Conservation (phyloP, 2,888 invertebrate genomes). For the Dendrolimus houi region DNA sequence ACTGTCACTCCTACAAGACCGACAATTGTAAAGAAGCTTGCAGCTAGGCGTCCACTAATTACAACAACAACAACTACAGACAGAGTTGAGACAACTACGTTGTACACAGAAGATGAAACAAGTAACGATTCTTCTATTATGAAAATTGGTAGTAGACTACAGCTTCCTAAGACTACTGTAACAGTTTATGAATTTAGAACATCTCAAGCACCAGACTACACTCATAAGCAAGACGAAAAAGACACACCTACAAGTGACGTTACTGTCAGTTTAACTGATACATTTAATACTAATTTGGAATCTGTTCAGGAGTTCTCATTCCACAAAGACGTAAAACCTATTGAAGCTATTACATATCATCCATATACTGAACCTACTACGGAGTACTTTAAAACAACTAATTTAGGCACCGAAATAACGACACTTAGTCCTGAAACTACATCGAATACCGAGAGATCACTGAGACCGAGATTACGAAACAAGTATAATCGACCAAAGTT, state of each 20-base stretch:
- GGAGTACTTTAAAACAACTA: constrained; percentile 28
- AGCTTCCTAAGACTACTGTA: constrained; percentile 34
- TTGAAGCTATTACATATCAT: constrained; percentile 42
- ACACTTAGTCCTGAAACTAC: constrained; percentile 43
- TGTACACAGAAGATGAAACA: constrained; percentile 35
- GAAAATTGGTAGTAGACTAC: constrained; percentile 64
- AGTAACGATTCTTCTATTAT: constrained; percentile 66
- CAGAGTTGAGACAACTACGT: constrained; percentile 53
- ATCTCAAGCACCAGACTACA: constrained; percentile 54
- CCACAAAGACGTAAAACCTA: constrained; percentile 61
- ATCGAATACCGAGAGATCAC: constrained; percentile 35
- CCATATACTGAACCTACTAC: constrained; percentile 40
- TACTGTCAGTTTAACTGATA: constrained; percentile 49
- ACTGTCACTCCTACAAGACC: constrained; percentile 63
- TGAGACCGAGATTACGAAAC: constrained; percentile 56
- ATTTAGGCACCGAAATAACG: constrained; percentile 31
- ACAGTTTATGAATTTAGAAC: constrained; percentile 39
- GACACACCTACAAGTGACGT: constrained; percentile 71
- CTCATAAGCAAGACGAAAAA: constrained; percentile 70
- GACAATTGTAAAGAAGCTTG: constrained; percentile 54
- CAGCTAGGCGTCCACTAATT: constrained; percentile 47
- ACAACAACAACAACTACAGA: constrained; percentile 38
- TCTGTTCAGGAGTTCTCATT: constrained; percentile 52
- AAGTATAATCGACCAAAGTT: constrained; percentile 83
- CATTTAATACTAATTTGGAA: constrained; percentile 37